phyloP scores from a whole-genome alignment of 2,113 vertebrate species.

The Tretioscincus oriximinensis region DNA sequence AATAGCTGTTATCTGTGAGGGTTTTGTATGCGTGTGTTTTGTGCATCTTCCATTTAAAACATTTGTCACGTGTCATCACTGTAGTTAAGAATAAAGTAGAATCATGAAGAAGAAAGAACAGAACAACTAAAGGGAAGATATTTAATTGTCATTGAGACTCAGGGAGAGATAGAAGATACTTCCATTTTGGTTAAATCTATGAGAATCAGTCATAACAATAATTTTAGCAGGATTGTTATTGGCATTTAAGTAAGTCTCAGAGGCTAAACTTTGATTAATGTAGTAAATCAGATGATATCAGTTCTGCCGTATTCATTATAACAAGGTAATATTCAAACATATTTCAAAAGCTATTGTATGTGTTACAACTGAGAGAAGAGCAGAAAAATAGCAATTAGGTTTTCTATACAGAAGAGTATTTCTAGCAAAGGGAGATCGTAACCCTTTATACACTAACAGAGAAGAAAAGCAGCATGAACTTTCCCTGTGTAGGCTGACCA shows the following conservation, averaged over 20 bases:
- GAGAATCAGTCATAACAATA: neutral
- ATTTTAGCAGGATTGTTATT: neutral
- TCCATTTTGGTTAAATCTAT: neutral
- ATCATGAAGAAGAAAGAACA: neutral
- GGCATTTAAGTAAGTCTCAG: neutral
- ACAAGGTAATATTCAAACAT: constrained; percentile 14
- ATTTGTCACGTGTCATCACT: neutral
- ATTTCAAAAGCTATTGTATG: neutral
- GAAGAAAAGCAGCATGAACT: no score
- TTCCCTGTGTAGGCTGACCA: no score
- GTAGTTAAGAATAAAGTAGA: neutral
- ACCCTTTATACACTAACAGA: no score
- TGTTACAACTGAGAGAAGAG: neutral
- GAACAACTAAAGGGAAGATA: neutral
- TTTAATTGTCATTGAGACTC: neutral
- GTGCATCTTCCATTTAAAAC: neutral
- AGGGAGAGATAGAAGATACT: neutral
- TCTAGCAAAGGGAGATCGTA: no score
- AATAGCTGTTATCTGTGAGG: neutral
- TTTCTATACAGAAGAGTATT: neutral
- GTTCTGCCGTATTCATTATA: neutral
- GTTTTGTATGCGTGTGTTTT: neutral
- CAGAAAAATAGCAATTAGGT: neutral
- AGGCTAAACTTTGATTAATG: neutral
- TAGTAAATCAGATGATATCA: constrained; percentile 3